A percentile compares a stretch with the other conserved stretches of the same genome.
Conservation (phyloP, 1,140 invertebrate genomes). For the Dinothrombium tinctorium region DNA sequence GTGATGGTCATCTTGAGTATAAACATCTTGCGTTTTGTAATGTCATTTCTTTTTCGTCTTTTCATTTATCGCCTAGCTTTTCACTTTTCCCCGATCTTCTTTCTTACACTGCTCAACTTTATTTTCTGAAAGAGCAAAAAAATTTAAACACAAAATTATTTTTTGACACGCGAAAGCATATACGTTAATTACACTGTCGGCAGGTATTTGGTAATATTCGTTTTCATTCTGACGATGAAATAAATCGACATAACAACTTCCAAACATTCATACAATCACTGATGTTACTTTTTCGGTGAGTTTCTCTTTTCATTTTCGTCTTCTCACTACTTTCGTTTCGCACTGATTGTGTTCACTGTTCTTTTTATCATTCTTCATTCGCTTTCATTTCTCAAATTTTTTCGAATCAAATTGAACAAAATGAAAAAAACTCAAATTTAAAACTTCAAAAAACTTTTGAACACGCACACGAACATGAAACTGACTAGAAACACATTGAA, state of each 20-base stretch:
- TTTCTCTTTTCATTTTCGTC: slow-evolving; percentile 14
- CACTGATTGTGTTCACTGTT: neutral
- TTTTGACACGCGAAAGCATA: neutral
- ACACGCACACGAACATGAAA: neutral
- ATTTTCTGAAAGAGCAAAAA: neutral
- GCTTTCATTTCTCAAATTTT: neutral
- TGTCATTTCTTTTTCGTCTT: neutral
- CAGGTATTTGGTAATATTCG: slow-evolving; percentile 81
- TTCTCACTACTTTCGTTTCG: neutral
- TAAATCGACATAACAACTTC: slow-evolving; percentile 94
- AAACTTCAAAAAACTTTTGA: no score
- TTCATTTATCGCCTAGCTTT: neutral
- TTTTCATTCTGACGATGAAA: slow-evolving; percentile 56
- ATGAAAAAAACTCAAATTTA: no score
- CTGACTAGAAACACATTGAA: neutral
- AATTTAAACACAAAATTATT: no score
- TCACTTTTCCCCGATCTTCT: slow-evolving; percentile 1
- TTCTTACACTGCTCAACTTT: neutral
- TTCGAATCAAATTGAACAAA: no score
- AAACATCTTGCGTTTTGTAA: no score
- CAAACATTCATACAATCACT: slow-evolving; percentile 75
- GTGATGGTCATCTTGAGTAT: no score
- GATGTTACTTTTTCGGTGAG: slow-evolving; percentile 85
- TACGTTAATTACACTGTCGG: neutral
- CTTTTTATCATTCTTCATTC: neutral